Base-by-base conservation (phyloP, 2,888 invertebrate genomes). In the Euplagia quadripunctaria region DNA sequence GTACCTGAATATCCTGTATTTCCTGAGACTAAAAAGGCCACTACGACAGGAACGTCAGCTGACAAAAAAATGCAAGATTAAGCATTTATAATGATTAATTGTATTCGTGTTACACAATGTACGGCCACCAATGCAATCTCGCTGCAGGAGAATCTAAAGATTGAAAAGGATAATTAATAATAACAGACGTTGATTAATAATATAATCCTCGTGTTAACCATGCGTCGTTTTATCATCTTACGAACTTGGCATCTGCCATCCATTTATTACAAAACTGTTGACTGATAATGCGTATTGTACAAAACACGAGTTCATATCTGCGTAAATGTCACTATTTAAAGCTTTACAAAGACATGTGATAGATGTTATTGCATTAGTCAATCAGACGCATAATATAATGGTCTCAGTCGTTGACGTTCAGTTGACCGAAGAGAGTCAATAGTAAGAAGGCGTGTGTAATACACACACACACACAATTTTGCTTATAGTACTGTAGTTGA, bases 191-290 rank as follows among this genome's bases (percentile, higher is more conserved):
- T 31, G 58, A 61, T 61, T 6, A 49, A 11, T 17, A 52, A 52
- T 43, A 3, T 17, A 58, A 9, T 43, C 58, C 20, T 65, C 31
- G 14, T 31, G 20, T 8, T 66, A 49, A 16, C 66, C 63, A 63
- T 20, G 66, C 70, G 52, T 52, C 41, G 20, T 46, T 49, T 42
- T 16, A 63, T 16, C 55, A 31, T 61, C 46, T 64, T 66, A 77
- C 78, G 78, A 51, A 42, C 61, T 82, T 82, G 82, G 82, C 82
- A 81, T 64, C 58, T 0, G 12, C 61, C 69, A 11, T 9, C 67
- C 12, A 77, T 77, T 68, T 66, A 70, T 79, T 67, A 71, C 16
- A 43, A 43, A 31, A 43, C 6, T 20, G 68, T 79, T 75, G 75
- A 76, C 70, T 72, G 72, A 74, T 72, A 42, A 12, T 76, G 51